Evolutionary conservation across 1,140 invertebrate species (phyloP), one percentile per base, ranked within the genome.

Genomic region (Brachionus koreanus): DNA sequence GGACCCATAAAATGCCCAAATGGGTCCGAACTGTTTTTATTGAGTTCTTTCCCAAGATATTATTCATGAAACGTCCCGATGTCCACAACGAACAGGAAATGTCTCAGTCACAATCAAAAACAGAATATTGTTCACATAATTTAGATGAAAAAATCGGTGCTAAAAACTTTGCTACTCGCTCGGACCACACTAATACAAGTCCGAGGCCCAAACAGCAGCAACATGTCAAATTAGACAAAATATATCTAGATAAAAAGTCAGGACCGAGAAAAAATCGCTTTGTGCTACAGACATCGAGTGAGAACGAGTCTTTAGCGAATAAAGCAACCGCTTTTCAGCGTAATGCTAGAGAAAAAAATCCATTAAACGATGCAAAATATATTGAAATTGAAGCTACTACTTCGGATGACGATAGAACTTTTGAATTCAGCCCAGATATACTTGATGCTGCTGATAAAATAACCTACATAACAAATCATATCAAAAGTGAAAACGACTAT

Each of bases 401-500:
- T 0, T 79, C 76, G 23, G 76, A 79, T 43, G 49, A 79, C n/a
- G 76, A 79, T 4, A 57, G 49, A 13, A 49, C 19, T 57, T 29
- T 61, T n/a, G 76, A 79, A 13, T 79, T 79, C n/a, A 79, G 29
- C n/a, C 42, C 79, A 3, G 79, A 67, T 9, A 72, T 82, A 19
- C 42, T 82, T 5, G 63, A 82, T 33, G 79, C 79, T 19, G 57
- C 57, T 35, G 57, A 82, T 35, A 69, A 69, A 72, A 57, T 82
- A n/a, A 82, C 57, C 25, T 82, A 82, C 37, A 82, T 82, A 13
- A 69, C 79, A 13, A 82, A 69, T 88, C 96, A 98, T 88, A 96
- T 98, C 84, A 96, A 96, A 89, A 93, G 96, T 87, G 93, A 93
- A 43, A 79, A 79, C 42, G 76, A 79, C 37, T 79, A 79, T 61